Conservation (phyloP, 1,140 invertebrate genomes). For the Drosophila bipectinata region DNA sequence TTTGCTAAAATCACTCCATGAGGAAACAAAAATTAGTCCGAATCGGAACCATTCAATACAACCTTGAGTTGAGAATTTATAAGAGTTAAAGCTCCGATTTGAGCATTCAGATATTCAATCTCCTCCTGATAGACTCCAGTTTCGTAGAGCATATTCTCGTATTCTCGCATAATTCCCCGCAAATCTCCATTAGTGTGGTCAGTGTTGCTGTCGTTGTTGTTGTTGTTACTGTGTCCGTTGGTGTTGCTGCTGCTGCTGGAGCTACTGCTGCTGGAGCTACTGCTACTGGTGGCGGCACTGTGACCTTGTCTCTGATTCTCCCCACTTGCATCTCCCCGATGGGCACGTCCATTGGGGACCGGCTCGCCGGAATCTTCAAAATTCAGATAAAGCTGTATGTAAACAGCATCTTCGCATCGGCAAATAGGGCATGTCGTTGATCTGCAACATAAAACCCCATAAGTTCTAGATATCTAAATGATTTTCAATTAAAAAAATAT, state of each 20-base stretch:
- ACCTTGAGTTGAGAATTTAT: constrained; percentile 8
- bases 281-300: not conserved
- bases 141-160: constrained; percentile 55
- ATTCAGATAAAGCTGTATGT: constrained; percentile 54
- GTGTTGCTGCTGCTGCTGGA: not conserved
- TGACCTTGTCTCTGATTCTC: constrained; percentile 18
- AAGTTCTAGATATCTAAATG: no score
- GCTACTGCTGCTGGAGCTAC: not conserved
- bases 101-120: constrained; percentile 43
- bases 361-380: constrained; percentile 36
- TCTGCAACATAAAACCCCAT: constrained; percentile 22
- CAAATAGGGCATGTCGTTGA: constrained; percentile 58
- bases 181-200: not conserved
- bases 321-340: not conserved
- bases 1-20: no score
- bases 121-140: constrained; percentile 51
- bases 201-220: not conserved
- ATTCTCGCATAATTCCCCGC: constrained; percentile 30
- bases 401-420: constrained; percentile 23
- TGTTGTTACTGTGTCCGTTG: constrained; percentile 6
- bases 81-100: constrained; percentile 19
- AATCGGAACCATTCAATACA: not conserved
- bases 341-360: not conserved
- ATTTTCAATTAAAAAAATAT: not conserved
- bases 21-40: constrained; percentile 3